Evolutionary conservation across 2,888 invertebrate species (phyloP).

Genomic region (Nipponacmea schrenckii): DNA sequence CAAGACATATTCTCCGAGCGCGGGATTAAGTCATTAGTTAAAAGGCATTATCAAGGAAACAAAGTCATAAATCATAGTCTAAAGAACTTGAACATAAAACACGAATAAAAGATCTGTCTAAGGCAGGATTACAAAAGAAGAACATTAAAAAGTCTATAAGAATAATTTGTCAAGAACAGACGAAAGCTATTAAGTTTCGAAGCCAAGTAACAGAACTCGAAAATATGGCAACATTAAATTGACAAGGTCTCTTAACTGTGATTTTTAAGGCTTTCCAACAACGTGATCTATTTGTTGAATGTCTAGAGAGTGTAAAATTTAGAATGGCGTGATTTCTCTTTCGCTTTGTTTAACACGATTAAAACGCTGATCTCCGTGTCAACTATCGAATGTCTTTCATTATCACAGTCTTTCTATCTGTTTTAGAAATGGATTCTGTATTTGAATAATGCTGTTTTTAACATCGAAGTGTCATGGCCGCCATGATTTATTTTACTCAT

Average conservation of each 20-base stretch:
- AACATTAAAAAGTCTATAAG: too few relatives aligned
- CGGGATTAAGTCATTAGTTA: too few relatives aligned
- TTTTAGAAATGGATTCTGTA: neutral
- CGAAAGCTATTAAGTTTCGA: constrained; percentile 3
- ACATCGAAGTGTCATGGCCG: neutral
- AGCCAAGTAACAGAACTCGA: neutral
- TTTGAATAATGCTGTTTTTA: neutral
- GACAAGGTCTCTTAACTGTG: neutral
- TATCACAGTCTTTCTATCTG: neutral
- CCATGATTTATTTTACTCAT: neutral
- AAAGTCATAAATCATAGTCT: too few relatives aligned
- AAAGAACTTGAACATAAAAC: too few relatives aligned
- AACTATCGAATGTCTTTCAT: neutral
- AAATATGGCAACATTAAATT: too few relatives aligned
- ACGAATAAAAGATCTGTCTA: too few relatives aligned
- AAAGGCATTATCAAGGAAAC: too few relatives aligned
- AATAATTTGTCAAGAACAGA: neutral
- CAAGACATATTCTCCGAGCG: too few relatives aligned
- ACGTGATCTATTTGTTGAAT: neutral
- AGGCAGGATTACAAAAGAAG: too few relatives aligned
- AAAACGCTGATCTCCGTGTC: neutral
- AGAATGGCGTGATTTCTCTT: constrained; percentile 1
- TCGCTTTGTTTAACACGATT: constrained; percentile 9
- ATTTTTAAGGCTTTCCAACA: constrained; percentile 1
- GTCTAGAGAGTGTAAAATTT: constrained; percentile 1